These are phyloP conservation scores for Agapostemon virescens DNA, from an alignment of 2,888 invertebrate genomes.

Conservation along the genomic window DNA sequence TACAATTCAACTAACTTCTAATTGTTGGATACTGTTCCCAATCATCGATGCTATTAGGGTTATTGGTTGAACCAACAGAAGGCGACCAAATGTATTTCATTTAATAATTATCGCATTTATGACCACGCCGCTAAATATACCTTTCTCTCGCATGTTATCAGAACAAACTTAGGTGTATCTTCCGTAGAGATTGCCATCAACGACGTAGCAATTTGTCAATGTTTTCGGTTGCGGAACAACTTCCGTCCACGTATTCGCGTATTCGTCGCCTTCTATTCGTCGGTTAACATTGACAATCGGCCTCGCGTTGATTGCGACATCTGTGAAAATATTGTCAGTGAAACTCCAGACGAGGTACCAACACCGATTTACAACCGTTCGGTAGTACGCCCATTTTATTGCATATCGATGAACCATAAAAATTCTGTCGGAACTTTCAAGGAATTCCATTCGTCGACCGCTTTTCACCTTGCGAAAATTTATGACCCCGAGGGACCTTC, in stretches of 20 bases:
- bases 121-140: neutral
- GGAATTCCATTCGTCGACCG: constrained; percentile 5
- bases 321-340: neutral
- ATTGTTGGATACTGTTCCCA: no score
- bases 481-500: neutral
- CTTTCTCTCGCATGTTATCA: neutral
- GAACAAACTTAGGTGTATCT: neutral
- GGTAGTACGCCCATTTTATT: neutral
- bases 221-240: neutral
- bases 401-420: constrained; percentile 13
- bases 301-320: neutral
- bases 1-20: no score
- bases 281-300: neutral
- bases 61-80: no score
- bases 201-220: neutral
- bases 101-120: no score
- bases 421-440: neutral
- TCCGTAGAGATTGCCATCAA: constrained; percentile 17
- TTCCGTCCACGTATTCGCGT: neutral
- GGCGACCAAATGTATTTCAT: no score
- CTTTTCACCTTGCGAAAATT: constrained; percentile 36
- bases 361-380: neutral
- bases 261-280: neutral
- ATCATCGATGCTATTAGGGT: no score
- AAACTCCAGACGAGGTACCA: neutral